A percentile compares a stretch with the other conserved stretches of the same genome.
phyloP scores from a whole-genome alignment of 2,113 vertebrate genomes.

The Prietella phreatophila region DNA sequence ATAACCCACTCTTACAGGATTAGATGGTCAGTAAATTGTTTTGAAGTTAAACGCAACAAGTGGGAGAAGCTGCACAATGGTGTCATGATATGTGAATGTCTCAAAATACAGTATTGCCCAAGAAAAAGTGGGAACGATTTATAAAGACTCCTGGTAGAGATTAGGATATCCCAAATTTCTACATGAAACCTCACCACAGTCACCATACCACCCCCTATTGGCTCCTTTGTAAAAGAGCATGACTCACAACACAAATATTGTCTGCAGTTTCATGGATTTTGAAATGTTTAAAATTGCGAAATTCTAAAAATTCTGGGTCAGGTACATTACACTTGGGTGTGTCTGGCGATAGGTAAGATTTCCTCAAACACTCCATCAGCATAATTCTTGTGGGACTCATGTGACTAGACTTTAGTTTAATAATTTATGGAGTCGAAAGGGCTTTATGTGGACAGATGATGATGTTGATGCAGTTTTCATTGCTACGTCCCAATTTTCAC shows the following conservation, averaged over 20 bases:
- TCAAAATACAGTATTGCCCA: conserved; percentile 4
- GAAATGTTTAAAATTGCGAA: background rate
- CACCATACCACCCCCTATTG: conserved; percentile 46
- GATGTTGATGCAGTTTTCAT: background rate
- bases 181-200: background rate
- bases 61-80: conserved; percentile 15
- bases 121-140: conserved; percentile 5
- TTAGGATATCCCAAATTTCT: conserved; percentile 10
- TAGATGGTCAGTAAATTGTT: background rate
- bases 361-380: background rate
- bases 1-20: background rate
- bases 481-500: background rate
- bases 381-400: background rate
- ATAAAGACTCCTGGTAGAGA: background rate
- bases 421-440: conserved; percentile 8
- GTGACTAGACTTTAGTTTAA: background rate
- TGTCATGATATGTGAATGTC: background rate
- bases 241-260: background rate
- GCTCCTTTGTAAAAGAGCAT: conserved; percentile 17
- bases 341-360: background rate
- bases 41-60: background rate
- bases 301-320: background rate
- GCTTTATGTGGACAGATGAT: background rate
- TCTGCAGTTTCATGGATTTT: background rate
- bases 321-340: background rate